Conservation (phyloP, 2,888 invertebrate genomes). For the Dasysyrphus tricinctus region DNA sequence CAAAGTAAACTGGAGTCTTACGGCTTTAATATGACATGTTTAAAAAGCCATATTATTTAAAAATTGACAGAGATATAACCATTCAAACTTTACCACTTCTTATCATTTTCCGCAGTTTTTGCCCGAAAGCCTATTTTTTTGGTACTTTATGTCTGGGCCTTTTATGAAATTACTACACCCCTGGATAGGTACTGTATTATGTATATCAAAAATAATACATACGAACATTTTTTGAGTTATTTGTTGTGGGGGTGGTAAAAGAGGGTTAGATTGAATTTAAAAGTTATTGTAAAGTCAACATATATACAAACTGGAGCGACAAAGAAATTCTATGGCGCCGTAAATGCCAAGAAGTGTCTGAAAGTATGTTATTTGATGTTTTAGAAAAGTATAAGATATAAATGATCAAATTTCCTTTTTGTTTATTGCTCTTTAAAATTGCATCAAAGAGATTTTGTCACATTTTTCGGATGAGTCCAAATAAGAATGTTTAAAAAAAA, state of each 20-base stretch:
- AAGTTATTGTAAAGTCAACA: slow-evolving; percentile 48
- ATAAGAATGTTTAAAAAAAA: background rate
- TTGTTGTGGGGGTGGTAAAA: slow-evolving; percentile 1
- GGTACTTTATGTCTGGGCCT: too few species aligned
- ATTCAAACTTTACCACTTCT: too few species aligned
- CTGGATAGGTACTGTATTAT: background rate
- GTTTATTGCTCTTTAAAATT: background rate
- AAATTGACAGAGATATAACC: too few species aligned
- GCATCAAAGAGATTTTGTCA: background rate
- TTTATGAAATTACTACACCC: background rate
- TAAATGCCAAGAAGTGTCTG: slow-evolving; percentile 52
- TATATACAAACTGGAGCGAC: slow-evolving; percentile 33
- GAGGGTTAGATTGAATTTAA: slow-evolving; percentile 46
- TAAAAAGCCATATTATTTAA: too few species aligned
- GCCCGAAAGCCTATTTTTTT: too few species aligned
- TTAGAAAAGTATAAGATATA: slow-evolving; percentile 41
- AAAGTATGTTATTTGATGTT: slow-evolving; percentile 45
- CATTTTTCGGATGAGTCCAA: background rate
- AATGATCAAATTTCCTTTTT: slow-evolving; percentile 63
- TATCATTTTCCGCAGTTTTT: too few species aligned
- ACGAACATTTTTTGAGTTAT: background rate
- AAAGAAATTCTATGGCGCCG: slow-evolving; percentile 54
- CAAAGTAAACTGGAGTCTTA: too few species aligned
- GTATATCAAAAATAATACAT: slow-evolving; percentile 16
- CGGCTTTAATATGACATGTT: too few species aligned